Conservation (phyloP, 2,888 invertebrate species). For the Plagiodera versicolora region DNA sequence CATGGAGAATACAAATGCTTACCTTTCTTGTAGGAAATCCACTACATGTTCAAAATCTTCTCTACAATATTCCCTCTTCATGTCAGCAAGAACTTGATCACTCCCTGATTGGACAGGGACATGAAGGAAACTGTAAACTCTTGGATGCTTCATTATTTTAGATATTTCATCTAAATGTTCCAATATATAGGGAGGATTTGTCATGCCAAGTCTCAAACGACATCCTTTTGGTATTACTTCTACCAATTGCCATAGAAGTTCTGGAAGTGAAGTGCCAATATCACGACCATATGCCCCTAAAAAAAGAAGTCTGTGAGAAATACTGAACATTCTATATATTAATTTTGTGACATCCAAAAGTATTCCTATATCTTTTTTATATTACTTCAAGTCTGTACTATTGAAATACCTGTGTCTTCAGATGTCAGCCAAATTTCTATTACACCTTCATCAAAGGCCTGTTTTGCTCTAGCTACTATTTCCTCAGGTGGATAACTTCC, state of each 20-base stretch:
- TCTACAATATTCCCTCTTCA: slow-evolving; percentile 94
- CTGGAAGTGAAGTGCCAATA: slow-evolving; percentile 85
- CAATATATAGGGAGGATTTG: slow-evolving; percentile 97
- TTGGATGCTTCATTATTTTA: slow-evolving; percentile 80
- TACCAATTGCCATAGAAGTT: slow-evolving; percentile 82
- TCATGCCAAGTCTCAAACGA: slow-evolving; percentile 91
- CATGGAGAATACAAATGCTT: slow-evolving; percentile 25
- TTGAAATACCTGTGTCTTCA: slow-evolving; percentile 83
- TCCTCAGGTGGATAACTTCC: slow-evolving; percentile 91
- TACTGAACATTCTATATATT: no score
- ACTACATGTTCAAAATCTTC: slow-evolving; percentile 89
- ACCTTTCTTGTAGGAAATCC: slow-evolving; percentile 76
- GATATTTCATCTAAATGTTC: slow-evolving; percentile 92
- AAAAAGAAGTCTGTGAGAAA: background rate
- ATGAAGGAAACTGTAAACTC: slow-evolving; percentile 94
- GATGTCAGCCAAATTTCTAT: slow-evolving; percentile 97
- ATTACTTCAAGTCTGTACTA: background rate
- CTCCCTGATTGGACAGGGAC: slow-evolving; percentile 98
- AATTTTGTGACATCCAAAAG: no score
- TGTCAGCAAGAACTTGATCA: slow-evolving; percentile 88
- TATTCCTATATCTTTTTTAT: background rate
- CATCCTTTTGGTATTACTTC: slow-evolving; percentile 75
- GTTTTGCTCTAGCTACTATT: slow-evolving; percentile 82
- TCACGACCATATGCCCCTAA: slow-evolving; percentile 90
- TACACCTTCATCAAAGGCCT: slow-evolving; percentile 90